Base-by-base conservation (phyloP, 2,888 invertebrate genomes). In the Pristionchus arcanus region DNA sequence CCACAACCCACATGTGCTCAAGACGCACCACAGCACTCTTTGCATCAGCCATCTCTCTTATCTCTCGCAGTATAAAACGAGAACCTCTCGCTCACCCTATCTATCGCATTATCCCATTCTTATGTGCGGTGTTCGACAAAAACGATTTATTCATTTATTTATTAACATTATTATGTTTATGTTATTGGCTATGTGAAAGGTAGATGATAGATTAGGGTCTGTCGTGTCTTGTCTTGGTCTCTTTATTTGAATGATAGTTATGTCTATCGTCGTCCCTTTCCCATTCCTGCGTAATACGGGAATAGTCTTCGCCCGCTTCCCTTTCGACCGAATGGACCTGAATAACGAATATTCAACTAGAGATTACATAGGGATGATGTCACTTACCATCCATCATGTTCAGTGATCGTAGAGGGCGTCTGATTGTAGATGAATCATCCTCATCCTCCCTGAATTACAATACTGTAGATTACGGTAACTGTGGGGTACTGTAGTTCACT, bases 271-370 rank as follows among this genome's bases (percentile, higher is more conserved):
- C 85, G 85, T 31, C 87, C 87, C 31, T 53, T 87, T 19, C 66
- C 66, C 71, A 87, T 87, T 87, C 87, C 87, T 1, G 59, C 55
- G 87, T 87, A 87, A 71, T 68, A 66, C n/a, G 87, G 87, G 71
- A 87, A 87, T 16, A 71, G 28, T 71, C 68, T 71, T 13, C 87
- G 63, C 42, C 68, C 55, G 19, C 85, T 63, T 59, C 59, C 63
- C 16, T 49, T 55, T 16, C 85, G 55, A 34, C 85, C 85, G 28
- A 49, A 59, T 63, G 59, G 34, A 34, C 85, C 85, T 85, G 85
- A 28, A 49, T 21, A 37, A 0, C 31, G 42, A 3, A 63, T 85
- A 15, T 28, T 59, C 34, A 31, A 9, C n/a, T 74, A 16, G 19
- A n/a, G 37, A 34, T 71, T 68, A 28, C 68, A 11, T 74, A 16